phyloP scores from a whole-genome alignment of 2,113 vertebrate species.

The Marmota monax region DNA sequence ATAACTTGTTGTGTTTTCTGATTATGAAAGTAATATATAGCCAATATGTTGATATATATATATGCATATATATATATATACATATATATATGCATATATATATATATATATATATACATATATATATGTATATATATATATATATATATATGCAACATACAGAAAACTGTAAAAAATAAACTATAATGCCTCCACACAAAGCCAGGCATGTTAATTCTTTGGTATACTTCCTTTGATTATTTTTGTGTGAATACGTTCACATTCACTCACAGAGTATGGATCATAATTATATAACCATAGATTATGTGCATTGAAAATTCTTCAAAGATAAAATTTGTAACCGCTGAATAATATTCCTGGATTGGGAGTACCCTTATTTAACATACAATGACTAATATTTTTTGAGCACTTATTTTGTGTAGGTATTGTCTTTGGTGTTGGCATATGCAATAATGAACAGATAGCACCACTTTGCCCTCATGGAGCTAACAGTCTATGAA shows the following conservation, averaged over 20 bases:
- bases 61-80: too few species aligned
- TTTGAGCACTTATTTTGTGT: not conserved
- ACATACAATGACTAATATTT: not conserved
- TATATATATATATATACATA: not conserved
- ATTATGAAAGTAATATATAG: conserved; percentile 33
- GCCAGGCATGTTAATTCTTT: not conserved
- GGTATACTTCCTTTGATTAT: not conserved
- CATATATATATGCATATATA: not conserved
- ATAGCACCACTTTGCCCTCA: not conserved
- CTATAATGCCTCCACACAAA: not conserved
- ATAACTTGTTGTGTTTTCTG: conserved; percentile 41
- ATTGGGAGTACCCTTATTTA: not conserved
- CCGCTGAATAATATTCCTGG: not conserved
- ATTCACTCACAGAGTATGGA: not conserved
- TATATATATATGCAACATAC: not conserved
- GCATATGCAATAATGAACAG: not conserved
- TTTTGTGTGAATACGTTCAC: not conserved
- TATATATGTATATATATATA: not conserved
- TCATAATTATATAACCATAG: not conserved
- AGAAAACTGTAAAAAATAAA: conserved; percentile 29
- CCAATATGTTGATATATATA: not conserved
- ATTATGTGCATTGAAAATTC: not conserved
- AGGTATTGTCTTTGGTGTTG: not conserved
- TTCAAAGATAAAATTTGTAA: not conserved
- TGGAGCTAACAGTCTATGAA: not conserved